Evolutionary conservation across 2,888 invertebrate genomes (phyloP), one percentile per base, ranked within the genome.

Genomic region (Andrena praecox): DNA sequence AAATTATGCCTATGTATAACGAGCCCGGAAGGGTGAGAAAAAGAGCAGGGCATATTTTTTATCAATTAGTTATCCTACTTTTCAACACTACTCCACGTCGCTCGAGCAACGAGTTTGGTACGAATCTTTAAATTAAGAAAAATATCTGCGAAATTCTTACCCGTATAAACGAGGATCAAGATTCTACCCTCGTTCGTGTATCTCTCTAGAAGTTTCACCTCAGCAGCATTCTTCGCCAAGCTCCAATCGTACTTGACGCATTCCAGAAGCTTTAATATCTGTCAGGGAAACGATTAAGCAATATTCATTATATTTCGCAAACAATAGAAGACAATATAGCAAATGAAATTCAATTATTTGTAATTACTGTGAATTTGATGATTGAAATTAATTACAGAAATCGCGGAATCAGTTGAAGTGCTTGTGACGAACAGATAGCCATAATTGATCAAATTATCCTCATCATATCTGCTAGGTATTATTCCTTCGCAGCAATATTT

Each of bases 321-420:
- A 12, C 42, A 42, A 42, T 42, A 42, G 42, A 16, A 12, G 12
- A 42, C 16, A 42, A 42, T 16, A 16, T 16, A 4, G 16, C 16
- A 59, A 35, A 59, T 16, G 31, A 31, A 50, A 33, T 29, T 33
- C 33, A 69, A 75, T 69, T n/a, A 24, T 54, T 56, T 10, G 0
- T n/a, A 2, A 56, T 1, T 62, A 20, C 29, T 20, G 8, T 71
- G n/a, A 56, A 10, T 16, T 5, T 12, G 10, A 56, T 24, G 24
- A 24, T 27, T 16, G 29, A 35, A 56, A 35, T 35, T 16, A 2
- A 1, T 2, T 27, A 24, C 12, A 20, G 31, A 29, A 35, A 31
- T 48, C 48, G 1, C 20, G 10, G 3, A 0, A 20, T 4, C n/a
- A 42, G 35, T 42, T 20, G 5, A 42, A 33, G 27, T 42, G 4